Conservation (phyloP, 2,113 vertebrate genomes). For the Orycteropus afer region DNA sequence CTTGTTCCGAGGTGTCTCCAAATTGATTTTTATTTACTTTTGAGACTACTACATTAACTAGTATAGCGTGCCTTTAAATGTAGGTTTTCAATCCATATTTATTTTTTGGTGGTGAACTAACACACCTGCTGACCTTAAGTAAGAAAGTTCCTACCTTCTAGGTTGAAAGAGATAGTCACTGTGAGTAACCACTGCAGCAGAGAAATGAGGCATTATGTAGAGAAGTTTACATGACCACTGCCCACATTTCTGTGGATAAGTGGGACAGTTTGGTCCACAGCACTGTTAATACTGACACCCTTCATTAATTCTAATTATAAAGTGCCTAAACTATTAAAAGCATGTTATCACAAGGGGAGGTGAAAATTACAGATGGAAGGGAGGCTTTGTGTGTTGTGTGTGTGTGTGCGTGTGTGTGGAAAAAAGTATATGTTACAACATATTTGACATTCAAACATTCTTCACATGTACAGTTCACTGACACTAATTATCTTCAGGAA, state of each 20-base stretch:
- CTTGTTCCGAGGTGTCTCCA: background rate
- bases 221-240: background rate
- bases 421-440: background rate
- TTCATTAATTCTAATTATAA: slow-evolving; percentile 48
- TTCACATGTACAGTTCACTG: background rate
- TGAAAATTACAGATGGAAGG: background rate
- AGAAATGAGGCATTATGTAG: background rate
- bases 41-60: background rate
- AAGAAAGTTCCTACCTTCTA: background rate
- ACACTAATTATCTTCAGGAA: background rate
- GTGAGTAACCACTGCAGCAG: background rate
- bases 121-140: background rate
- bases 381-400: background rate
- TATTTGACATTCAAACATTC: background rate
- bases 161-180: background rate
- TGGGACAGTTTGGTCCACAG: background rate
- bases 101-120: background rate
- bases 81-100: background rate
- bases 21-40: background rate
- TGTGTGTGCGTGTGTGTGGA: background rate
- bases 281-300: background rate
- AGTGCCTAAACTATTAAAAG: background rate
- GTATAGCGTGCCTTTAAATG: background rate
- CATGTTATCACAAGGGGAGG: background rate
- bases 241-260: background rate